Evolutionary conservation across 2,113 vertebrate species (phyloP).

Genomic region (Ellobius talpinus): DNA sequence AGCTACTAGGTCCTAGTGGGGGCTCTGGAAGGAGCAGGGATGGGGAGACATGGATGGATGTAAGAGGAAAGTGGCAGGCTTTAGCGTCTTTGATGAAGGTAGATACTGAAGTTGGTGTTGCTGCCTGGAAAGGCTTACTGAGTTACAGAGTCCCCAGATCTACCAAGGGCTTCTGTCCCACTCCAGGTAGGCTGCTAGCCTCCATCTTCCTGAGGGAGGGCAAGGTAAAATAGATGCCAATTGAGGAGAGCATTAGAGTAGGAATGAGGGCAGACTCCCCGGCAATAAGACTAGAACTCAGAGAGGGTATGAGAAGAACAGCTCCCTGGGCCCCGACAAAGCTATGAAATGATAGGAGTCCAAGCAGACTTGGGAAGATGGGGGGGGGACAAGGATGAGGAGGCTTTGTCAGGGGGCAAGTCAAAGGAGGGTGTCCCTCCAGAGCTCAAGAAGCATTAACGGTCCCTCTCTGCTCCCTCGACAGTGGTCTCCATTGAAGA

Average conservation of each 20-base stretch:
- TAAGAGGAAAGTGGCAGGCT: neutral
- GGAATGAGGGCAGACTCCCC: neutral
- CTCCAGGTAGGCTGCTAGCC: neutral
- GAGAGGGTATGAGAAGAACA: neutral
- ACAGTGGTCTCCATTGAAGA: conserved; percentile 97
- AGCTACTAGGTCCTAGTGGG: neutral
- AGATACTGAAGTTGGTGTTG: neutral
- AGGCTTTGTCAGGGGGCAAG: neutral
- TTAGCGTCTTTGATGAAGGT: neutral
- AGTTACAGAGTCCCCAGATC: neutral
- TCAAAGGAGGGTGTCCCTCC: neutral
- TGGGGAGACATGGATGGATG: neutral
- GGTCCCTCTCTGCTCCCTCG: neutral
- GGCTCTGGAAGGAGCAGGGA: neutral
- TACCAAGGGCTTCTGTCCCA: neutral
- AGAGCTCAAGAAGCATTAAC: neutral
- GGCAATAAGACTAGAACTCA: neutral
- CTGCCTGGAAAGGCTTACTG: neutral
- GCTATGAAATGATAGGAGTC: neutral
- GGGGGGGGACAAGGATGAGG: neutral
- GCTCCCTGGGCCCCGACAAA: neutral
- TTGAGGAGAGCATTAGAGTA: neutral
- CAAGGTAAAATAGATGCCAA: neutral
- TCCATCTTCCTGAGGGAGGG: conserved; percentile 39
- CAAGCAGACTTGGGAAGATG: neutral